These are phyloP conservation scores for Rhabdomys dilectus DNA, from an alignment of 2,113 vertebrate genomes.

Conservation along the genomic window DNA sequence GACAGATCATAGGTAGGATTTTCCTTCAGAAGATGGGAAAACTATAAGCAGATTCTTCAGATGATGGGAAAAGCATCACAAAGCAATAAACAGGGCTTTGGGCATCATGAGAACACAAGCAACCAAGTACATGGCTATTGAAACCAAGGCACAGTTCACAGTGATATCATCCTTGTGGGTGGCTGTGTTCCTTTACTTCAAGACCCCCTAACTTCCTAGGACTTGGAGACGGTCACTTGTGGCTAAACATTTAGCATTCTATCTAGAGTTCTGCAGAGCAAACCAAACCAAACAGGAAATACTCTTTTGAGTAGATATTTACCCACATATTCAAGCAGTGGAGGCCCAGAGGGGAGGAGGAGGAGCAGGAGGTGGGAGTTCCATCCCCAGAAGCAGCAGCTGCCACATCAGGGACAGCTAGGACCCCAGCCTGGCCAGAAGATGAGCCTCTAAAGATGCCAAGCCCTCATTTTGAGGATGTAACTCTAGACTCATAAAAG, in stretches of 20 bases:
- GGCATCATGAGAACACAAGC: not conserved
- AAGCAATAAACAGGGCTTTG: not conserved
- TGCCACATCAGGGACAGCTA: not conserved
- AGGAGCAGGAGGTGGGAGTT: not conserved
- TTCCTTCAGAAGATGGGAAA: not conserved
- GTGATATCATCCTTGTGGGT: rapidly evolving
- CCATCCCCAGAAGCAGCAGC: not conserved
- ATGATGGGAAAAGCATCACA: rapidly evolving
- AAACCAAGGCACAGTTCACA: rapidly evolving
- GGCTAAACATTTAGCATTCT: not conserved
- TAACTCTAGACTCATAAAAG: conserved; percentile 63
- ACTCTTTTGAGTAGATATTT: not conserved
- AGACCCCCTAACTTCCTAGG: not conserved
- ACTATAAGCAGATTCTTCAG: not conserved
- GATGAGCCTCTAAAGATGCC: not conserved
- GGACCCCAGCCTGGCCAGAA: not conserved
- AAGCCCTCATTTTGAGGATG: conserved; percentile 35
- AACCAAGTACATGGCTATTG: rapidly evolving
- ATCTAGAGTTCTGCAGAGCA: not conserved
- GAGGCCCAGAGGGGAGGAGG: too few relatives aligned
- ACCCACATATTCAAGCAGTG: not conserved
- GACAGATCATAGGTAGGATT: rapidly evolving
- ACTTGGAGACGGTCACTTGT: not conserved
- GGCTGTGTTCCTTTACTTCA: not conserved
- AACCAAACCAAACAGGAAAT: conserved; percentile 23